Conservation (phyloP, 1,140 invertebrate genomes). For the Philopotamus ludificatus region DNA sequence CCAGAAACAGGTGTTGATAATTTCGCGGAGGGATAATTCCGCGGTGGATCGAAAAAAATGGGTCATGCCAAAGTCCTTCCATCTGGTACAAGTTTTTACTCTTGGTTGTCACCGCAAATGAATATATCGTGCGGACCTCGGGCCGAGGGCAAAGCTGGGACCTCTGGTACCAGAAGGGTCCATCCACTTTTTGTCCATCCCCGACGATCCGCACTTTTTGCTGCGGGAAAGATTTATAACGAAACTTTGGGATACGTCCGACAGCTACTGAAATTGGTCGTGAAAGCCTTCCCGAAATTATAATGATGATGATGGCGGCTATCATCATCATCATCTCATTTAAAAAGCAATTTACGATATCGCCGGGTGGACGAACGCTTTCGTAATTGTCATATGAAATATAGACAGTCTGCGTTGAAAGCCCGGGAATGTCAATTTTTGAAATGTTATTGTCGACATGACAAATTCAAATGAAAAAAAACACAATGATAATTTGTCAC, state of each 20-base stretch:
- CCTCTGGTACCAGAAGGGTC: constrained; percentile 17
- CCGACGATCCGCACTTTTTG: constrained; percentile 29
- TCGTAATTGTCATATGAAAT: neutral
- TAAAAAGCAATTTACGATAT: constrained; percentile 10
- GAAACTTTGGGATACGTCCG: constrained; percentile 26
- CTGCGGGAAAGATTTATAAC: constrained; percentile 29
- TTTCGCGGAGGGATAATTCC: constrained; percentile 8
- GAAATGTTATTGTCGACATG: no score
- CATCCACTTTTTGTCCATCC: constrained; percentile 28
- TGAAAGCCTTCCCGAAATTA: constrained; percentile 16
- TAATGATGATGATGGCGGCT: constrained; percentile 9
- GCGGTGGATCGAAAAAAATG: neutral
- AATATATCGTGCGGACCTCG: constrained; percentile 31
- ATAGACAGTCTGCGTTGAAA: neutral
- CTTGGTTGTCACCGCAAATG: constrained; percentile 35
- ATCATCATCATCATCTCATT: constrained; percentile 10
- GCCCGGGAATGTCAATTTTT: no score
- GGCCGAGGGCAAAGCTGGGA: constrained; percentile 3
- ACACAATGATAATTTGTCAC: no score
- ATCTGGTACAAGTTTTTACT: constrained; percentile 20
- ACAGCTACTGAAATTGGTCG: constrained; percentile 26
- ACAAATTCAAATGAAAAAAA: no score
- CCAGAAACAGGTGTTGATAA: constrained; percentile 38
- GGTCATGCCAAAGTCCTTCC: neutral
- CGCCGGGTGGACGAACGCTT: neutral